These are phyloP conservation scores for Caenorhabditis imperialis DNA, from an alignment of 2,888 invertebrate species.

Conservation along the genomic window DNA sequence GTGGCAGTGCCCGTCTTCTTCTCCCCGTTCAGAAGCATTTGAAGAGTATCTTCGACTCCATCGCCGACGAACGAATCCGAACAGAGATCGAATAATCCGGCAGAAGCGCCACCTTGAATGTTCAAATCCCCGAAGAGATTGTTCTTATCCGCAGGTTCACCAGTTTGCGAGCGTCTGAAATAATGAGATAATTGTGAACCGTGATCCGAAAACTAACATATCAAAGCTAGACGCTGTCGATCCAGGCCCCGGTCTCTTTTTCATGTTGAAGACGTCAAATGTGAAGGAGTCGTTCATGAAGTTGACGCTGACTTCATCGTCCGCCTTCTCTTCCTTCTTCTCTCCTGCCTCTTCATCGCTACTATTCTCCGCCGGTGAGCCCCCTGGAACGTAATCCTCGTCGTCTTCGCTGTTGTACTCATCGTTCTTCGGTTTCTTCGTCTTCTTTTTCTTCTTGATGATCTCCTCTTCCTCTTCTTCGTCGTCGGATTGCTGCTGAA, in stretches of 20 bases:
- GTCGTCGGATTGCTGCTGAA: constrained; percentile 32
- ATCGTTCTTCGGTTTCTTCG: constrained; percentile 17
- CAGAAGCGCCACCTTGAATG: no score
- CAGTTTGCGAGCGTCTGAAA: constrained; percentile 15
- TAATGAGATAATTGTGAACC: not conserved
- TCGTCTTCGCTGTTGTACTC: constrained; percentile 47
- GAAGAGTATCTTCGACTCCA: constrained; percentile 17
- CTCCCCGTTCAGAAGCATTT: constrained; percentile 24
- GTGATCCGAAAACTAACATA: constrained; percentile 8
- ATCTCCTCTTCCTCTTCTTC: constrained; percentile 29
- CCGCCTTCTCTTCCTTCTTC: constrained; percentile 3
- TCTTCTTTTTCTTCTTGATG: constrained; percentile 24
- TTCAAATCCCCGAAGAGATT: no score
- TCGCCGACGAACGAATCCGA: constrained; percentile 28
- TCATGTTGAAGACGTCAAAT: constrained; percentile 42
- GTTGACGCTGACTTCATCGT: constrained; percentile 52
- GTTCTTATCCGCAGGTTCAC: not conserved
- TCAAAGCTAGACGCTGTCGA: constrained; percentile 30
- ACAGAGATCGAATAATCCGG: constrained; percentile 26
- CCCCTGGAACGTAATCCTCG: constrained; percentile 34
- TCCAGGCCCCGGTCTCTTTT: constrained; percentile 32
- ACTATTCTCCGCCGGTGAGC: constrained; percentile 3
- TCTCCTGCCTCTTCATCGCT: constrained; percentile 16
- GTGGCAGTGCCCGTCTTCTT: not conserved
- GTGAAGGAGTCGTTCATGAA: constrained; percentile 49